Percentiles rank a stretch among this genome's conserved stretches.
Evolutionary conservation across 1,140 invertebrate genomes (phyloP).

Genomic region (Propsilocerus akamusi): DNA sequence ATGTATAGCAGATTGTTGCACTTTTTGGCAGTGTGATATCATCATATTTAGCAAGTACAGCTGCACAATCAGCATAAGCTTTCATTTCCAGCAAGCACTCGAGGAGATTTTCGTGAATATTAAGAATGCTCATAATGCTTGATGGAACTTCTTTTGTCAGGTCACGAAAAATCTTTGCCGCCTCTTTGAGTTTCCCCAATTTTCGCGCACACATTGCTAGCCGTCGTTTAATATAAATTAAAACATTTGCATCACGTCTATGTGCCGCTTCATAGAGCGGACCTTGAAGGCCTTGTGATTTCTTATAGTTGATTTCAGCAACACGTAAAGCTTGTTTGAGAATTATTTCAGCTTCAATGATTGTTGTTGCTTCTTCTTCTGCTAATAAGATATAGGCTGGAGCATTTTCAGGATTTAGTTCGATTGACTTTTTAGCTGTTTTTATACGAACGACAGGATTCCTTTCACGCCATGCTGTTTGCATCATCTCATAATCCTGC

Average conservation of each 20-base stretch:
- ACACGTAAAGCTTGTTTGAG: conserved; percentile 75
- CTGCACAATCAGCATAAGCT: conserved; percentile 84
- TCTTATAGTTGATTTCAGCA: conserved; percentile 68
- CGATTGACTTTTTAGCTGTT: conserved; percentile 77
- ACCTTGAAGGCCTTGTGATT: conserved; percentile 55
- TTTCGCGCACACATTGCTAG: conserved; percentile 94
- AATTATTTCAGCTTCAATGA: conserved; percentile 73
- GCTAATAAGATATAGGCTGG: conserved; percentile 89
- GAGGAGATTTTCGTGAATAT: conserved; percentile 95
- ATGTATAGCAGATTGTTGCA: conserved; percentile 93
- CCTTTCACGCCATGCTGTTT: conserved; percentile 90
- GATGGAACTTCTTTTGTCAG: conserved; percentile 86
- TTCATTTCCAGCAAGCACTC: conserved; percentile 91
- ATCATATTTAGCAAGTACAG: conserved; percentile 91
- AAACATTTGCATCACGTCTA: conserved; percentile 82
- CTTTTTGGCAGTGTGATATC: conserved; percentile 91
- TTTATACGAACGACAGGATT: conserved; percentile 84
- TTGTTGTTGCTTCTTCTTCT: conserved; percentile 89
- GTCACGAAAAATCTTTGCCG: conserved; percentile 94
- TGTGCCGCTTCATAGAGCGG: conserved; percentile 57
- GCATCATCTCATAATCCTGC: conserved; percentile 93
- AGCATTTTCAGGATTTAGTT: conserved; percentile 84
- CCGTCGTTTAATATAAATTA: conserved; percentile 87
- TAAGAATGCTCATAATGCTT: conserved; percentile 88
- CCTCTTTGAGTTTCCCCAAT: conserved; percentile 83